phyloP scores from a whole-genome alignment of 2,888 invertebrate genomes.

The Esperia sulphurella region DNA sequence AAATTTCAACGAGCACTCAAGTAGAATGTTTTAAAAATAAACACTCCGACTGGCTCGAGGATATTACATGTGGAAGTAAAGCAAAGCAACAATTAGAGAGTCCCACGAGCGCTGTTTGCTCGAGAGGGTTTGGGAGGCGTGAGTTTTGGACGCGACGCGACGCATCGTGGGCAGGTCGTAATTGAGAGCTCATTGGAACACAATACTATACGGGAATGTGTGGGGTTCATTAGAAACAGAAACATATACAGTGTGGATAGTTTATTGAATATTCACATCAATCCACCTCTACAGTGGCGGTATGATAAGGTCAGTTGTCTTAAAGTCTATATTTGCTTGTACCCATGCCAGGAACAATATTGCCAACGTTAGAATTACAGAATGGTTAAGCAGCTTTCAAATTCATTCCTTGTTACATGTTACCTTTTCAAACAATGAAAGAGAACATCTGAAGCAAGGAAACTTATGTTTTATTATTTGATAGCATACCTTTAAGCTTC shows the following conservation, averaged over 20 bases:
- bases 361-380: too few relatives aligned
- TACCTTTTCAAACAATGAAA: too few relatives aligned
- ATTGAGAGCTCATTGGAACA: slow-evolving; percentile 16
- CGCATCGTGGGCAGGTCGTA: slow-evolving; percentile 15
- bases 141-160: neutral
- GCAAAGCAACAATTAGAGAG: slow-evolving; percentile 9
- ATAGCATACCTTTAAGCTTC: too few relatives aligned
- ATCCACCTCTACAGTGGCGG: too few relatives aligned
- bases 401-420: too few relatives aligned
- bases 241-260: slow-evolving; percentile 1
- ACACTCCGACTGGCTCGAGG: slow-evolving; percentile 3
- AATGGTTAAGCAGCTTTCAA: too few relatives aligned
- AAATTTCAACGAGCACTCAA: slow-evolving; percentile 10
- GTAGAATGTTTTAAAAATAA: slow-evolving; percentile 9
- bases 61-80: slow-evolving; percentile 2
- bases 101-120: slow-evolving; percentile 4
- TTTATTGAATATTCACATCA: neutral
- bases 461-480: too few relatives aligned
- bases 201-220: neutral
- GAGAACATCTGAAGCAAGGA: too few relatives aligned
- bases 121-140: slow-evolving; percentile 3
- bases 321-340: too few relatives aligned
- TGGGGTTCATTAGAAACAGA: slow-evolving; percentile 17
- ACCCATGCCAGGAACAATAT: too few relatives aligned
- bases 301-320: too few relatives aligned